Evolutionary conservation across 2,113 vertebrate genomes (phyloP).

Genomic region (Alexandromys fortis): DNA sequence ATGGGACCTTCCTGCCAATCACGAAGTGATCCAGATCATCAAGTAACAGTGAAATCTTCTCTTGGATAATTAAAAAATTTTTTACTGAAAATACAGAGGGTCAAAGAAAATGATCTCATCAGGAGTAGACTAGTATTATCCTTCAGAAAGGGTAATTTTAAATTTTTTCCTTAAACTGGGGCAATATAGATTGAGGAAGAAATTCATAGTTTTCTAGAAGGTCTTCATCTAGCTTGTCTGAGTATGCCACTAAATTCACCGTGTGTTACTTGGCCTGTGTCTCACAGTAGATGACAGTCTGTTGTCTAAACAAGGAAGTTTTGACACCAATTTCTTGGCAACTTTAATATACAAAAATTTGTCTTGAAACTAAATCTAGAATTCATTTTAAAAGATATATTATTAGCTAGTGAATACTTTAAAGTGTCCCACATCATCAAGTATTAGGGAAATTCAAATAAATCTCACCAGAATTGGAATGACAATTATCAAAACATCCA

Average conservation of each 20-base stretch:
- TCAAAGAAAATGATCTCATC: slow-evolving; percentile 36
- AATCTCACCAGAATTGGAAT: neutral
- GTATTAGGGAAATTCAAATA: neutral
- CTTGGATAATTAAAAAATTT: slow-evolving; percentile 24
- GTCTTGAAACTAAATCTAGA: neutral
- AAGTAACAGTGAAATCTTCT: neutral
- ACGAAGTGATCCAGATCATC: neutral
- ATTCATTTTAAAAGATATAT: neutral
- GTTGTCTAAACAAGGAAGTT: neutral
- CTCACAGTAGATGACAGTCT: neutral
- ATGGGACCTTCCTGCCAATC: slow-evolving; percentile 17
- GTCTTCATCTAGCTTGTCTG: neutral
- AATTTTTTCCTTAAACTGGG: neutral
- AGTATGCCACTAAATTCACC: neutral
- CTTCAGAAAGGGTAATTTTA: neutral
- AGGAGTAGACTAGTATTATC: neutral
- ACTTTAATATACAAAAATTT: neutral
- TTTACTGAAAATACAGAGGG: neutral
- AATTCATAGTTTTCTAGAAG: neutral
- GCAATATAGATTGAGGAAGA: neutral
- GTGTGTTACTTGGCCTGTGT: neutral
- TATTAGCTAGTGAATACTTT: neutral
- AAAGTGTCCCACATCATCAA: neutral
- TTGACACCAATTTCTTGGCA: neutral
- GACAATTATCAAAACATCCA: neutral